These are phyloP conservation scores for Pachypanchax playfairii DNA, from an alignment of 2,113 vertebrate species.

Conservation along the genomic window DNA sequence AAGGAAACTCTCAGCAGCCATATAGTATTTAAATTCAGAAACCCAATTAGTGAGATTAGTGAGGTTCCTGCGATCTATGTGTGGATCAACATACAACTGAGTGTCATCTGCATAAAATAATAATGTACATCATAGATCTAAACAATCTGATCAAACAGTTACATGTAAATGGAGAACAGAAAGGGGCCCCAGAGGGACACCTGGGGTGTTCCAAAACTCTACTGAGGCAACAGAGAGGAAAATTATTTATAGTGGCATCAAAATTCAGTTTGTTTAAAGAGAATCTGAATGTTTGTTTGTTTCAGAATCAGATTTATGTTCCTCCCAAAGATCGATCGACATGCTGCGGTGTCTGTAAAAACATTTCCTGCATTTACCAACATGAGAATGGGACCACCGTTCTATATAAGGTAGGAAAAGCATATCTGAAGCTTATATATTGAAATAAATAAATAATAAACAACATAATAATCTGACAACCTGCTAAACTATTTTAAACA, in stretches of 20 bases:
- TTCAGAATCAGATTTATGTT: slow-evolving; percentile 92
- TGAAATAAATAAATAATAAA: neutral
- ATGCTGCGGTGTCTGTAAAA: slow-evolving; percentile 93
- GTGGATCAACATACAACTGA: neutral
- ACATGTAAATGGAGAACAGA: neutral
- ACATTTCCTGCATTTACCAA: slow-evolving; percentile 88
- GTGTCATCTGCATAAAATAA: neutral
- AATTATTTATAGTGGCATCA: neutral
- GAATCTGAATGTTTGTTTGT: slow-evolving; percentile 28
- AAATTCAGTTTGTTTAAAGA: neutral
- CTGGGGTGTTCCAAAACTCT: neutral
- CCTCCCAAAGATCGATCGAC: slow-evolving; percentile 86
- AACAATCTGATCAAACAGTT: too few species aligned
- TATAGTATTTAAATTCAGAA: neutral
- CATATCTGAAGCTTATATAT: neutral
- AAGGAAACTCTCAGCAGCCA: neutral
- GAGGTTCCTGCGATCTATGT: neutral
- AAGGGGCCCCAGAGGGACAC: neutral
- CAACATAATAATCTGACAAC: too few species aligned
- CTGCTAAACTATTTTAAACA: neutral
- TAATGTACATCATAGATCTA: neutral
- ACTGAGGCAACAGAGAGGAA: too few species aligned
- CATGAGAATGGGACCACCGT: slow-evolving; percentile 86
- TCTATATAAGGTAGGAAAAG: slow-evolving; percentile 82
- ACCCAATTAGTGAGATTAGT: neutral